phyloP scores from a whole-genome alignment of 2,888 invertebrate species.

The Meiosimyza decipiens region DNA sequence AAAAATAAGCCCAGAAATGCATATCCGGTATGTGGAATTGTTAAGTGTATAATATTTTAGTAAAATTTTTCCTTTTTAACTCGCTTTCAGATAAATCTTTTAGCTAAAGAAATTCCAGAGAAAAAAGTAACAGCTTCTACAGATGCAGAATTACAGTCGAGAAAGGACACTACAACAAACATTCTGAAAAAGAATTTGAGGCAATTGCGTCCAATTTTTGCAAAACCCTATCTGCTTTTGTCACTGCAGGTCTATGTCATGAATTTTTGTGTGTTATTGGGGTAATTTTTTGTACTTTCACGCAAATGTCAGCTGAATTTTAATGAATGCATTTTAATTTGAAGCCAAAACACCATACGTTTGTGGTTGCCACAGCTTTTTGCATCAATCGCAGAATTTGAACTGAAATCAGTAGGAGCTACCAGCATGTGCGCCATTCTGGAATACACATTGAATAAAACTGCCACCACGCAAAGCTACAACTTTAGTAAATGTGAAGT shows the following conservation, averaged over 20 bases:
- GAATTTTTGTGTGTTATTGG: slow-evolving; percentile 63
- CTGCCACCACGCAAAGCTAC: slow-evolving; percentile 33
- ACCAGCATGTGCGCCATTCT: slow-evolving; percentile 61
- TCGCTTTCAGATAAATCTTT: slow-evolving; percentile 39
- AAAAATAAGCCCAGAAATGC: slow-evolving; percentile 69
- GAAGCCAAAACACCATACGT: slow-evolving; percentile 82
- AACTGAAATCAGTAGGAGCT: slow-evolving; percentile 49
- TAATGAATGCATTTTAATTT: slow-evolving; percentile 69
- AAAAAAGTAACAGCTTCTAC: slow-evolving; percentile 25
- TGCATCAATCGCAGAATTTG: slow-evolving; percentile 73
- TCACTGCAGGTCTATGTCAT: slow-evolving; percentile 39
- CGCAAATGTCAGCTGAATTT: not conserved
- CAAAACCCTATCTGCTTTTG: slow-evolving; percentile 67
- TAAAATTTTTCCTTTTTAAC: too few relatives aligned
- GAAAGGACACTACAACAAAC: not conserved
- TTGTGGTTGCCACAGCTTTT: slow-evolving; percentile 90
- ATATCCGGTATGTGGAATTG: slow-evolving; percentile 39
- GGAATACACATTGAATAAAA: slow-evolving; percentile 60
- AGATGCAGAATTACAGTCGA: slow-evolving; percentile 8
- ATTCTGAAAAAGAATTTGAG: not conserved
- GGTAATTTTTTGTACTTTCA: slow-evolving; percentile 66
- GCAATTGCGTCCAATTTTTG: slow-evolving; percentile 20
- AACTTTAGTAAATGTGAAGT: too few relatives aligned
- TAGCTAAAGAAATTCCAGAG: slow-evolving; percentile 39
- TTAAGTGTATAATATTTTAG: too few relatives aligned